Percentiles rank a stretch among this genome's conserved stretches.
Evolutionary conservation across 2,888 invertebrate genomes (phyloP).

Genomic region (Macrophya alboannulata): DNA sequence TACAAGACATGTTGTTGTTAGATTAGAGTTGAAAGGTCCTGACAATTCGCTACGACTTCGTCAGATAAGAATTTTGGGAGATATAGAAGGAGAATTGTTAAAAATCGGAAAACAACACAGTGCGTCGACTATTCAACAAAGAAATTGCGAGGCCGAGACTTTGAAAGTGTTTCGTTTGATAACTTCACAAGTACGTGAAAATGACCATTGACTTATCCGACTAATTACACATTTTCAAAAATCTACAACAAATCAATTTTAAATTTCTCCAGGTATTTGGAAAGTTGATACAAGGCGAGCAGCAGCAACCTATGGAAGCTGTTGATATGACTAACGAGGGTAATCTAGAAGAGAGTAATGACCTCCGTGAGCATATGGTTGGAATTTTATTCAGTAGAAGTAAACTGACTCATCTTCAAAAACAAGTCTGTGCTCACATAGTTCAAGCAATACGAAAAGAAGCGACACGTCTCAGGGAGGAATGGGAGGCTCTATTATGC

Average conservation of each 20-base stretch:
- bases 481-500: slow-evolving; percentile 91
- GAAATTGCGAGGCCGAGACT: slow-evolving; percentile 95
- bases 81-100: slow-evolving; percentile 83
- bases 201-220: not conserved
- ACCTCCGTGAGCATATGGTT: slow-evolving; percentile 97
- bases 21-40: slow-evolving; percentile 94
- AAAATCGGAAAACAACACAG: slow-evolving; percentile 81
- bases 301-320: slow-evolving; percentile 75
- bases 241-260: not conserved
- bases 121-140: slow-evolving; percentile 88
- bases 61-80: slow-evolving; percentile 89
- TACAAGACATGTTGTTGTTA: slow-evolving; percentile 83
- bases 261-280: slow-evolving; percentile 89
- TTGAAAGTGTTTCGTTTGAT: slow-evolving; percentile 95
- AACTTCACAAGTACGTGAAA: slow-evolving; percentile 88
- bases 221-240: not conserved
- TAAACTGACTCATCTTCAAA: slow-evolving; percentile 95
- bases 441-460: slow-evolving; percentile 96
- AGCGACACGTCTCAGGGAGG: slow-evolving; percentile 92
- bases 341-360: slow-evolving; percentile 83
- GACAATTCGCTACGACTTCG: slow-evolving; percentile 95
- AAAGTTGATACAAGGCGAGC: slow-evolving; percentile 90
- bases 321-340: slow-evolving; percentile 77
- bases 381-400: slow-evolving; percentile 97
- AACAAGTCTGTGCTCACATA: slow-evolving; percentile 93